Conservation (phyloP, 2,113 vertebrate genomes). For the Hassar affinis region DNA sequence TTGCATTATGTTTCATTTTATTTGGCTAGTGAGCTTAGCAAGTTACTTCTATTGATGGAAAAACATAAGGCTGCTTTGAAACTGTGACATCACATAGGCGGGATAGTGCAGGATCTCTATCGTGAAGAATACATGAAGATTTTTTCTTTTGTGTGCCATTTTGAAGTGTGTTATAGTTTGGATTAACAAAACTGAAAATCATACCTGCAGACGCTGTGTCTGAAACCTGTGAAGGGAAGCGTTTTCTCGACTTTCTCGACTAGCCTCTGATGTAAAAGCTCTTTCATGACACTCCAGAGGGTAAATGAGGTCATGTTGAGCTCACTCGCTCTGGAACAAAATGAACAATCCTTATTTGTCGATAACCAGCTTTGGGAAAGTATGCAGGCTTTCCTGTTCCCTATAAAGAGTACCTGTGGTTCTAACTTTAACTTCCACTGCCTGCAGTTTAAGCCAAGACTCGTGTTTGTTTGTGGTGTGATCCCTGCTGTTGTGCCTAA, state of each 20-base stretch:
- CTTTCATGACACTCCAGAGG: conserved; percentile 14
- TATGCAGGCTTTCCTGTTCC: background rate
- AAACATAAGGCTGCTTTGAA: background rate
- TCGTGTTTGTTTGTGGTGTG: background rate
- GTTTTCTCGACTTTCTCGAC: background rate
- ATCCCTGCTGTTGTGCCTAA: background rate
- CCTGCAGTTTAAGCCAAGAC: background rate
- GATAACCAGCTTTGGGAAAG: background rate
- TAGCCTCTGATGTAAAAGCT: background rate
- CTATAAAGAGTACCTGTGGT: background rate
- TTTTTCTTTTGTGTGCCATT: no score
- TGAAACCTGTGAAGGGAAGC: background rate
- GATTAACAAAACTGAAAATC: no score
- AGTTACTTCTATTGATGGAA: background rate
- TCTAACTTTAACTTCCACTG: background rate
- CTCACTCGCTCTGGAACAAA: background rate
- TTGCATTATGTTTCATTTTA: background rate
- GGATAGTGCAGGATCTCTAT: background rate
- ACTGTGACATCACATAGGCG: background rate
- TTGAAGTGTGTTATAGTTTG: no score
- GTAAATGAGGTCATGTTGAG: conserved; percentile 6
- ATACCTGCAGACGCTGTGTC: background rate
- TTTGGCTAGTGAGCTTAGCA: background rate
- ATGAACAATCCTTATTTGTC: background rate
- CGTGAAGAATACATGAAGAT: background rate